phyloP scores from a whole-genome alignment of 2,113 vertebrate species.

The Mandrillus leucophaeus region DNA sequence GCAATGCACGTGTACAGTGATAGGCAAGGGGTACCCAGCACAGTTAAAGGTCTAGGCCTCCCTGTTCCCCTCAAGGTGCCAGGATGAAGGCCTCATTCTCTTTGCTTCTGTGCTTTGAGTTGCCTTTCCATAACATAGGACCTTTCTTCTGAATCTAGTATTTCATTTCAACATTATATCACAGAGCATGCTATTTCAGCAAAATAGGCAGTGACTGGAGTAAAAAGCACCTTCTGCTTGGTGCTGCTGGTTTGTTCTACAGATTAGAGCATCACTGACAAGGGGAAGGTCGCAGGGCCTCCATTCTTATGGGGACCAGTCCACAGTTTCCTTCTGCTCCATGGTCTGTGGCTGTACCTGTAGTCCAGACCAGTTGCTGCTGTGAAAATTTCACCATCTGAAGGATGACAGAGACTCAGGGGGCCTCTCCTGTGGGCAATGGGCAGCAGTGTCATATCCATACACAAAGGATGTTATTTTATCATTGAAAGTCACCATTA shows the following conservation, averaged over 20 bases:
- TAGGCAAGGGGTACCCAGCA: background rate
- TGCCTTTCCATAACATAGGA: background rate
- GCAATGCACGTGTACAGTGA: slow-evolving; percentile 44
- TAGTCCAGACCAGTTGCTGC: background rate
- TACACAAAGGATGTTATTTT: background rate
- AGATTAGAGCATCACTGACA: background rate
- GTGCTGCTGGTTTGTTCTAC: background rate
- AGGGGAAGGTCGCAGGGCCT: background rate
- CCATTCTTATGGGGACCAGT: background rate
- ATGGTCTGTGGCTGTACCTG: background rate
- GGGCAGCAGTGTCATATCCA: background rate
- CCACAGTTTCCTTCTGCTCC: background rate
- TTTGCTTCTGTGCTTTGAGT: background rate
- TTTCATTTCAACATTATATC: background rate
- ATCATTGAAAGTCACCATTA: background rate
- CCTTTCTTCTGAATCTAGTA: background rate
- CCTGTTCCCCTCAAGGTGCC: background rate
- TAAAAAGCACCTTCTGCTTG: background rate
- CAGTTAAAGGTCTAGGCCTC: background rate
- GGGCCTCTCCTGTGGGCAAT: background rate
- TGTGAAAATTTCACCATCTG: background rate
- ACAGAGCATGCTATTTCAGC: background rate
- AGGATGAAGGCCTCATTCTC: background rate
- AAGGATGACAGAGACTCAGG: background rate
- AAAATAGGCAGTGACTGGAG: background rate